phyloP scores from a whole-genome alignment of 2,888 invertebrate genomes.

The Heliconius sara region DNA sequence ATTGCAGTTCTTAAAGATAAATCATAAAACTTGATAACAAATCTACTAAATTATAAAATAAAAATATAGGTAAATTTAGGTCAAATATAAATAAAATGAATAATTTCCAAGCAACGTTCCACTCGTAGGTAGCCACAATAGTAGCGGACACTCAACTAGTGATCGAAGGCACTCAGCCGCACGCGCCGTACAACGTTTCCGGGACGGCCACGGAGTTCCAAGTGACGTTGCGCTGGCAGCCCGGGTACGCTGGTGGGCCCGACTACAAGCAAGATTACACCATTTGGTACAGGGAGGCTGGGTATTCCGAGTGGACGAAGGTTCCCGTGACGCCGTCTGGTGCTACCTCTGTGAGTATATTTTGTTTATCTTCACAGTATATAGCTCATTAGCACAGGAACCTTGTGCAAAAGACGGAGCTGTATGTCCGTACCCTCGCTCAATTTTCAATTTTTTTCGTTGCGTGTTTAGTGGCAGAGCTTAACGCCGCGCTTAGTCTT shows the following conservation, averaged over 20 bases:
- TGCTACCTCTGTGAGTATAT: slow-evolving; percentile 85
- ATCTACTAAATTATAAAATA: not conserved
- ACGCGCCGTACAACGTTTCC: slow-evolving; percentile 97
- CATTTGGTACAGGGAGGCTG: slow-evolving; percentile 96
- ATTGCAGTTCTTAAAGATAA: no score
- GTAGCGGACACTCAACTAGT: slow-evolving; percentile 94
- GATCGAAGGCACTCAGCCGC: slow-evolving; percentile 97
- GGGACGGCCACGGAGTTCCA: slow-evolving; percentile 95
- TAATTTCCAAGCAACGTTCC: not conserved
- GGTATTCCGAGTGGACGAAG: slow-evolving; percentile 95
- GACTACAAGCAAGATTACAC: slow-evolving; percentile 98
- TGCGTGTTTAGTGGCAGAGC: not conserved
- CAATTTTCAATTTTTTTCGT: not conserved
- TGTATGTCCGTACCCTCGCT: no score
- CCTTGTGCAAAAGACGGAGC: not conserved
- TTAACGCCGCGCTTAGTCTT: not conserved
- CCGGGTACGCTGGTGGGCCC: slow-evolving; percentile 97
- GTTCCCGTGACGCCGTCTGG: slow-evolving; percentile 97
- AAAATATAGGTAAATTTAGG: no score
- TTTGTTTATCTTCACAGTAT: not conserved
- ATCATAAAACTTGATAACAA: not conserved
- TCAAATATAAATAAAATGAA: not conserved
- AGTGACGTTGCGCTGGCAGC: slow-evolving; percentile 95
- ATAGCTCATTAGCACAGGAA: not conserved
- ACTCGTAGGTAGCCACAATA: slow-evolving; percentile 91